These are phyloP conservation scores for Octopus bimaculoides DNA, from an alignment of 1,140 invertebrate genomes.

Conservation along the genomic window DNA sequence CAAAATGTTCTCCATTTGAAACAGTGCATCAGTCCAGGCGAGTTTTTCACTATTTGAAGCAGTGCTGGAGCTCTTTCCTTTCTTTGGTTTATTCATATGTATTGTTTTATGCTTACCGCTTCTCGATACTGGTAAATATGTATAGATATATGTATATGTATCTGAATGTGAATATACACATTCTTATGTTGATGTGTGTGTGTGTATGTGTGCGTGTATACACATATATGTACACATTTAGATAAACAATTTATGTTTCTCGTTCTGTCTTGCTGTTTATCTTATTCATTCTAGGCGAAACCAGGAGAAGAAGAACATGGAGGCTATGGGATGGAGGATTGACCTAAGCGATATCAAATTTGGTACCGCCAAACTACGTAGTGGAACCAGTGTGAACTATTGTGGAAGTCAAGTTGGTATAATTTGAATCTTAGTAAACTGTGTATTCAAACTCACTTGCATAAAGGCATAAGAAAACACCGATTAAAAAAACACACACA, in stretches of 20 bases:
- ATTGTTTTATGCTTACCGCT: too few relatives aligned
- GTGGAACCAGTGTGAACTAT: neutral
- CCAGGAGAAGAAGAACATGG: conserved; percentile 25
- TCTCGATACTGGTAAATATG: neutral
- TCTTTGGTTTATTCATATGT: too few relatives aligned
- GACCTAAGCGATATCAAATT: conserved; percentile 29
- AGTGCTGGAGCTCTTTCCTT: too few relatives aligned
- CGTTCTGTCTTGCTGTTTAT: neutral
- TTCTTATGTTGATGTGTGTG: neutral
- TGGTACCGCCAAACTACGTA: conserved; percentile 11
- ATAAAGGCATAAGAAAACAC: too few relatives aligned
- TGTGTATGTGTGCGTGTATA: neutral
- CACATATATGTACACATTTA: neutral
- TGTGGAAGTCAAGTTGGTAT: too few relatives aligned
- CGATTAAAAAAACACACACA: too few relatives aligned
- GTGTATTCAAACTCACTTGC: too few relatives aligned
- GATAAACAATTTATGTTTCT: too few relatives aligned
- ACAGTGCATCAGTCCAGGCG: too few relatives aligned
- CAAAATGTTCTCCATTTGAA: too few relatives aligned
- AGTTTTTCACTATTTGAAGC: too few relatives aligned
- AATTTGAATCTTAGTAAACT: too few relatives aligned
- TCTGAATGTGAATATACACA: neutral
- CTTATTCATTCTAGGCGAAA: conserved; percentile 18
- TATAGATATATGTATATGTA: neutral
- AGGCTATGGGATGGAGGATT: conserved; percentile 28